These are phyloP conservation scores for Teinopalpus imperialis DNA, from an alignment of 2,888 invertebrate genomes.

Conservation along the genomic window DNA sequence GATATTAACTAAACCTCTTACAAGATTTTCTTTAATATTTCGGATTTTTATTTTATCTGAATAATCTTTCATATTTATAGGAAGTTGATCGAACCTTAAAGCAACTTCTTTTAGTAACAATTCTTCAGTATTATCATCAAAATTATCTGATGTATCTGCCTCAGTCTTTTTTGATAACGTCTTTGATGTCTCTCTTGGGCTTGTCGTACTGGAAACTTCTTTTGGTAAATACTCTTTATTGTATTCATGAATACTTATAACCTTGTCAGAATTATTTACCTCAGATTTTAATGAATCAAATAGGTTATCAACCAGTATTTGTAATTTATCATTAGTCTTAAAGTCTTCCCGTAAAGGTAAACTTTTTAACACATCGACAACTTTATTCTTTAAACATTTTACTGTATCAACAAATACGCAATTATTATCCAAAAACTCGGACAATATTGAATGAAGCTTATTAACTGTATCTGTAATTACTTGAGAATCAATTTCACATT, in stretches of 20 bases:
- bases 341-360: slow-evolving; percentile 11
- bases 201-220: no score
- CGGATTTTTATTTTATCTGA: slow-evolving; percentile 2
- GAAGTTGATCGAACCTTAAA: background rate
- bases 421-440: slow-evolving; percentile 1
- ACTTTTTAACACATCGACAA: slow-evolving; percentile 6
- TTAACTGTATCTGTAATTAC: background rate
- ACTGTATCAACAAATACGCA: background rate
- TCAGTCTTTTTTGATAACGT: no score
- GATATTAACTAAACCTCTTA: slow-evolving; percentile 9
- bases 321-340: slow-evolving; percentile 4
- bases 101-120: slow-evolving; percentile 5
- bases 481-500: background rate
- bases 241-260: slow-evolving; percentile 3
- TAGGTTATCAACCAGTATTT: slow-evolving; percentile 11
- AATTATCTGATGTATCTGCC: no score
- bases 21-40: slow-evolving; percentile 9
- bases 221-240: slow-evolving; percentile 2
- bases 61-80: background rate
- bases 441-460: slow-evolving; percentile 11
- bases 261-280: background rate
- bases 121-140: slow-evolving; percentile 6
- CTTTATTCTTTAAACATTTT: slow-evolving; percentile 7
- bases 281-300: slow-evolving; percentile 7
- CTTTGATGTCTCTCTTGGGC: no score